Conservation (phyloP, 2,113 vertebrate genomes). For the Myodes glareolus region DNA sequence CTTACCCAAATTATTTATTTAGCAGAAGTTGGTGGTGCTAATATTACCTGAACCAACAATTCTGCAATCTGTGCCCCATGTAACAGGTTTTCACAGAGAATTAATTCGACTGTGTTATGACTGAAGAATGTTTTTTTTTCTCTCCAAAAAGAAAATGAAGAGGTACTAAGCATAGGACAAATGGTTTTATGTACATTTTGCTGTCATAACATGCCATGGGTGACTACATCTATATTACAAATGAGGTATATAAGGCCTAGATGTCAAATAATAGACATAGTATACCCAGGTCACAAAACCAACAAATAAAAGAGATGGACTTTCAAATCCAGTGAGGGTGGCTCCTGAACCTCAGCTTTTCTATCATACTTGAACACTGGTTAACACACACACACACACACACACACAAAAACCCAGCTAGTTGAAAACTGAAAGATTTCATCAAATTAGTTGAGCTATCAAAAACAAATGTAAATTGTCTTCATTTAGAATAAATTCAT, state of each 20-base stretch:
- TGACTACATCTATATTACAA: not conserved
- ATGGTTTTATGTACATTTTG: not conserved
- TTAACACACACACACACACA: too few species aligned
- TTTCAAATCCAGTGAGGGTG: not conserved
- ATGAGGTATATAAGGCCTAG: not conserved
- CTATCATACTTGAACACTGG: not conserved
- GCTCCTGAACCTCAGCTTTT: not conserved
- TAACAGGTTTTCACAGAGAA: constrained; percentile 74
- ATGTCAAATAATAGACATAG: not conserved
- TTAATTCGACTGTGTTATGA: constrained; percentile 79
- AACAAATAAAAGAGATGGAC: not conserved
- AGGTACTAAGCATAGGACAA: not conserved
- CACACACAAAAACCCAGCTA: too few species aligned
- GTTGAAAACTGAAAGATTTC: constrained; percentile 38
- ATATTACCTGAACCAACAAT: constrained; percentile 81
- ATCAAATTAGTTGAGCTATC: constrained; percentile 39
- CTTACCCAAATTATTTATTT: constrained; percentile 79
- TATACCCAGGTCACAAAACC: not conserved
- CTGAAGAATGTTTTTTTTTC: constrained; percentile 58
- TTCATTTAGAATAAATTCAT: constrained; percentile 21
- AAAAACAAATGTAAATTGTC: constrained; percentile 36
- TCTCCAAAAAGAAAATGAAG: constrained; percentile 55
- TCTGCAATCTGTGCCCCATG: constrained; percentile 71
- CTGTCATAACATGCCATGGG: not conserved
- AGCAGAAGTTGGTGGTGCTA: constrained; percentile 81